These are phyloP conservation scores for Pammene fasciana DNA, from an alignment of 2,888 invertebrate species.

Conservation along the genomic window DNA sequence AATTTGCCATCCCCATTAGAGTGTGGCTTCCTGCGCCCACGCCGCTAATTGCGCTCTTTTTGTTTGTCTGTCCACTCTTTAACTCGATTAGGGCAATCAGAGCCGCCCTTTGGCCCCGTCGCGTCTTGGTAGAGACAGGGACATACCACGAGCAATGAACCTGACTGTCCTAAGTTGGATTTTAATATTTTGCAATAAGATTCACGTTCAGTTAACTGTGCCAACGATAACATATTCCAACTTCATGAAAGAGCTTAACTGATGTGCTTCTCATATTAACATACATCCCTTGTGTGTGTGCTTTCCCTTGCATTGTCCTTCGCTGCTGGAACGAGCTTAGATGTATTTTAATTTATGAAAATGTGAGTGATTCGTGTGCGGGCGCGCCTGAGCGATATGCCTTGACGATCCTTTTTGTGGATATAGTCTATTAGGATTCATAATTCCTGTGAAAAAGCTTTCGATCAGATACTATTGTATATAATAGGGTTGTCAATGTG, in stretches of 20 bases:
- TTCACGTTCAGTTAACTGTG: background rate
- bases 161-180: background rate
- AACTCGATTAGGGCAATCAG: slow-evolving; percentile 81
- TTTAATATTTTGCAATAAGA: background rate
- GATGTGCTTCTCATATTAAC: background rate
- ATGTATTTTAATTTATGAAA: slow-evolving; percentile 38
- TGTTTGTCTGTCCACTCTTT: slow-evolving; percentile 73
- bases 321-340: slow-evolving; percentile 46
- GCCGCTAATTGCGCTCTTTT: slow-evolving; percentile 78
- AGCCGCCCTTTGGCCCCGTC: slow-evolving; percentile 70
- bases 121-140: slow-evolving; percentile 22
- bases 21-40: slow-evolving; percentile 69
- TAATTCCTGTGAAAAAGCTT: slow-evolving; percentile 13
- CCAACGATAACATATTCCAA: background rate
- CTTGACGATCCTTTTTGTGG: slow-evolving; percentile 13
- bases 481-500: background rate
- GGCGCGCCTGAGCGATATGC: slow-evolving; percentile 7
- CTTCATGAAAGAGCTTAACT: slow-evolving; percentile 5
- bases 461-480: background rate
- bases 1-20: slow-evolving; percentile 56
- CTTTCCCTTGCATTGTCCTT: slow-evolving; percentile 9
- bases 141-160: background rate
- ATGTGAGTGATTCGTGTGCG: slow-evolving; percentile 23
- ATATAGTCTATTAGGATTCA: slow-evolving; percentile 4
- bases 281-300: background rate